phyloP scores from a whole-genome alignment of 2,888 invertebrate genomes.

The Eledona agricola region DNA sequence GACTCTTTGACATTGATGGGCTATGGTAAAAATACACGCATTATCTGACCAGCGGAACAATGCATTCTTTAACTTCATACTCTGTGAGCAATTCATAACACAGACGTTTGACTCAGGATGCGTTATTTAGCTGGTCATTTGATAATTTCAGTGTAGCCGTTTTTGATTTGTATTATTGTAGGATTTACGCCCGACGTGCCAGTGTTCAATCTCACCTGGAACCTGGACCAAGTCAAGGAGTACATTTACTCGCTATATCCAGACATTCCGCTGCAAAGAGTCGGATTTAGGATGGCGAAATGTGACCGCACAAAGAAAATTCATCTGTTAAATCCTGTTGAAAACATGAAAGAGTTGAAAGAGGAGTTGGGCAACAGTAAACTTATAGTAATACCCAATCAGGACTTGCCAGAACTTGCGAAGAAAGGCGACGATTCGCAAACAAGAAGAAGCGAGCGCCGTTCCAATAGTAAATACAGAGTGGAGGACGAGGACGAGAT shows the following conservation, averaged over 20 bases:
- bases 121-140: too few species aligned
- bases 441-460: conserved; percentile 13
- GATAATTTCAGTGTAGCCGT: too few species aligned
- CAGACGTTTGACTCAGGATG: too few species aligned
- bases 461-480: conserved; percentile 6
- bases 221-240: conserved; percentile 12
- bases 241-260: conserved; percentile 19
- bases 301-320: conserved; percentile 23
- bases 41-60: too few species aligned
- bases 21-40: conserved; percentile 11
- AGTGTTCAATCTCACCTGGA: conserved; percentile 15
- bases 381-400: conserved; percentile 17
- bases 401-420: conserved; percentile 12
- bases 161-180: conserved; percentile 6
- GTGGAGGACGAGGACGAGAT: conserved; percentile 21
- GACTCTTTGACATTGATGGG: conserved; percentile 13
- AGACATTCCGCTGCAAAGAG: conserved; percentile 9
- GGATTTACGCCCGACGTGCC: conserved; percentile 13
- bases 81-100: too few species aligned
- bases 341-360: conserved; percentile 20
- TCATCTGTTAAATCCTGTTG: conserved; percentile 7
- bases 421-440: conserved; percentile 2
- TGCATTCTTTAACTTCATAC: too few species aligned
- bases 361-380: conserved; percentile 25
- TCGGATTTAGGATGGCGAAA: conserved; percentile 22